Conservation (phyloP, 2,113 vertebrate genomes). For the Bubo scandiacus region DNA sequence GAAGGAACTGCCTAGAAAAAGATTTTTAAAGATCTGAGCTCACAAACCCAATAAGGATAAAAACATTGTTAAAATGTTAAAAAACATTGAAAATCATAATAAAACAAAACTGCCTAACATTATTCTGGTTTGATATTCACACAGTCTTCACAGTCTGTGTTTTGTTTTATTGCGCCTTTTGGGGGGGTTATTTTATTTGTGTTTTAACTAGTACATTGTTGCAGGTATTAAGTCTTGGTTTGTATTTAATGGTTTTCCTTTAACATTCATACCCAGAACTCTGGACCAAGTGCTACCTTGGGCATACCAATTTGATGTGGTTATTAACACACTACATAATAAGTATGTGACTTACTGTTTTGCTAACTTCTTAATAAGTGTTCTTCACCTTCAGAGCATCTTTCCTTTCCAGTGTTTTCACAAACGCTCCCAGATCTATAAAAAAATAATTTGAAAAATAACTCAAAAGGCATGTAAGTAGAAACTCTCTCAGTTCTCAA, state of each 20-base stretch:
- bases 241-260: not conserved
- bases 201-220: not conserved
- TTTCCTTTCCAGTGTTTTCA: not conserved
- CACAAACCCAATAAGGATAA: not conserved
- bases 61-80: not conserved
- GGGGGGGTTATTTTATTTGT: not conserved
- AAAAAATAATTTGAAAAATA: not conserved
- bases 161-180: not conserved
- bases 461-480: not conserved
- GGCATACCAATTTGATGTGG: not conserved
- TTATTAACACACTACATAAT: not conserved
- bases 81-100: not conserved
- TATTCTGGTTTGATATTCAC: not conserved
- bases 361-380: not conserved
- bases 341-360: not conserved
- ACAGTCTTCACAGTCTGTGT: not conserved
- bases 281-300: not conserved
- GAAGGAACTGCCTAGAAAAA: not conserved
- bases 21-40: not conserved
- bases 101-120: rapidly evolving
- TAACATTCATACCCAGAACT: not conserved
- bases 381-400: not conserved
- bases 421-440: not conserved
- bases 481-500: not conserved
- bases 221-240: not conserved